Evolutionary conservation across 2,888 invertebrate genomes (phyloP).

Genomic region (Noctua comes): DNA sequence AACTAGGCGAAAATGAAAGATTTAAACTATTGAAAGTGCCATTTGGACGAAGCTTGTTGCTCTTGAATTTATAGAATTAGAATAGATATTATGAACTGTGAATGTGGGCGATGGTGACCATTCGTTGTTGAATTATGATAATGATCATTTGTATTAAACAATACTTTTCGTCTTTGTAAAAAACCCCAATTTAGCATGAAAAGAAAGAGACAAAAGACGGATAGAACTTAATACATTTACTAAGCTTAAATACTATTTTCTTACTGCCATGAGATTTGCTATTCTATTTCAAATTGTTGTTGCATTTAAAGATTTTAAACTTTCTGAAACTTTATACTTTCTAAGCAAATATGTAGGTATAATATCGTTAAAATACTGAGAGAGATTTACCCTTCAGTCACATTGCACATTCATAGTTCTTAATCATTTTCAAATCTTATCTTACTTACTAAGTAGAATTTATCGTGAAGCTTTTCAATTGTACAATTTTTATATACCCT

Average conservation of each 20-base stretch:
- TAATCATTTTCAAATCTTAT: constrained; percentile 39
- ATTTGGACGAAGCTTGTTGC: constrained; percentile 69
- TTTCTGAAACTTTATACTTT: not conserved
- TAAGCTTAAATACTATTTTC: not conserved
- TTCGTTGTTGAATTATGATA: not conserved
- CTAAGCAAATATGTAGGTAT: not conserved
- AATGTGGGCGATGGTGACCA: constrained; percentile 32
- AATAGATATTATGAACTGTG: constrained; percentile 45
- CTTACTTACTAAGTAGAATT: constrained; percentile 46
- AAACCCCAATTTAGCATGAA: not conserved
- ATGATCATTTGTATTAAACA: not conserved
- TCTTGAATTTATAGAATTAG: constrained; percentile 54
- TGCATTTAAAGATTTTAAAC: constrained; percentile 21
- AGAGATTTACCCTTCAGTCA: constrained; percentile 15
- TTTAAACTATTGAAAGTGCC: constrained; percentile 83
- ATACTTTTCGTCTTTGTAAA: not conserved
- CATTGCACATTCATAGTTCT: constrained; percentile 45
- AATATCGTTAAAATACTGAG: not conserved
- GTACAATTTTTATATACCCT: constrained; percentile 46
- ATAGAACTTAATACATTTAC: not conserved
- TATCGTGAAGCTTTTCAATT: constrained; percentile 50
- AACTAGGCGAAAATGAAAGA: constrained; percentile 79
- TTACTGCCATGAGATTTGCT: not conserved
- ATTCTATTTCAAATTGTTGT: not conserved
- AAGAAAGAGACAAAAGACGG: not conserved